Percentiles rank a stretch among this genome's conserved stretches.
Conservation (phyloP, 2,888 invertebrate species). For the Rhamnusium bicolor region DNA sequence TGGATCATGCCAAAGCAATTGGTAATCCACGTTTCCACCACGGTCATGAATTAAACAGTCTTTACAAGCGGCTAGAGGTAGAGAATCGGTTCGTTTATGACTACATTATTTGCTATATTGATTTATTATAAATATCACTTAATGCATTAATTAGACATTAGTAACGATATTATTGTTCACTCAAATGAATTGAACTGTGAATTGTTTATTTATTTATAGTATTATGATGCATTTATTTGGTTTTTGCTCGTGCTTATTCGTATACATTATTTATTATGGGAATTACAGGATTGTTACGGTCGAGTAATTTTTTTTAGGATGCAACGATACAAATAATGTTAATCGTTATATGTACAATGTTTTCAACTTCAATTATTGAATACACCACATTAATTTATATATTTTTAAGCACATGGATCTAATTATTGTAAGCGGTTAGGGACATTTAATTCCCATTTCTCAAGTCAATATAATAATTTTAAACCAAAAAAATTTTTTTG, state of each 20-base stretch:
- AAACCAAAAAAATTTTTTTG: too few relatives aligned
- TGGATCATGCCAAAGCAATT: constrained; percentile 53
- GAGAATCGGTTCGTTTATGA: constrained; percentile 41
- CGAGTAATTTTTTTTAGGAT: neutral
- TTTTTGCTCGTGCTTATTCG: neutral
- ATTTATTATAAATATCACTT: constrained; percentile 46
- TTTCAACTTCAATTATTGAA: too few relatives aligned
- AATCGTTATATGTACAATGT: too few relatives aligned
- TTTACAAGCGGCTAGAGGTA: constrained; percentile 18
- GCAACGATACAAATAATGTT: too few relatives aligned
- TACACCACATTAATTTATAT: too few relatives aligned
- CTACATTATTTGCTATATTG: constrained; percentile 51
- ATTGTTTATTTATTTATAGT: constrained; percentile 26
- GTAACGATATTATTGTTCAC: constrained; percentile 40
- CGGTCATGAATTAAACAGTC: constrained; percentile 50
- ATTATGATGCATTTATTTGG: neutral
- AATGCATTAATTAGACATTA: constrained; percentile 50
- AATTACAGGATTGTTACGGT: constrained; percentile 26
- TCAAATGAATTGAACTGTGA: constrained; percentile 13
- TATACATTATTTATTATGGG: constrained; percentile 40
- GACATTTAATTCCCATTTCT: too few relatives aligned
- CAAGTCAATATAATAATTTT: too few relatives aligned
- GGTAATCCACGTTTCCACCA: constrained; percentile 56
- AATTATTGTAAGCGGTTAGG: too few relatives aligned
- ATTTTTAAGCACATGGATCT: too few relatives aligned